These are phyloP conservation scores for Hydrolagus affinis DNA, from an alignment of 2,113 vertebrate species.

Conservation along the genomic window DNA sequence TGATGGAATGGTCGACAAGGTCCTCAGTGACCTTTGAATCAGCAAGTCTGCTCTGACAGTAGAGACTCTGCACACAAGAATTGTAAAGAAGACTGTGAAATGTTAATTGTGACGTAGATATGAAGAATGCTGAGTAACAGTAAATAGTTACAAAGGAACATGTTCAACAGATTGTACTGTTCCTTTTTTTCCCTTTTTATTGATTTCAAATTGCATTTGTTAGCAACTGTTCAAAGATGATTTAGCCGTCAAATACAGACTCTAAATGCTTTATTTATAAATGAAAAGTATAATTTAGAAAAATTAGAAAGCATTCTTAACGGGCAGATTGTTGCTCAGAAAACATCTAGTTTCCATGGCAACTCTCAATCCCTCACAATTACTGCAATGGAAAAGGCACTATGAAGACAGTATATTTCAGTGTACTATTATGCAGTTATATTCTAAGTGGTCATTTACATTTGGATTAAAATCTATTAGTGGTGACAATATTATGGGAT, in stretches of 20 bases:
- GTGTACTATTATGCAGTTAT: background rate
- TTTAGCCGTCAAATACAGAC: too few relatives aligned
- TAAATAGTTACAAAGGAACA: background rate
- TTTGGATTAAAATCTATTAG: background rate
- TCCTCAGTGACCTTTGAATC: constrained; percentile 9
- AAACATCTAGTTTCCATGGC: background rate
- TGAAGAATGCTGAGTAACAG: background rate
- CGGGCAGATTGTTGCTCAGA: background rate
- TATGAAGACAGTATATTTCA: background rate
- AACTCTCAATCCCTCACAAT: background rate
- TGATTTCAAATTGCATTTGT: background rate
- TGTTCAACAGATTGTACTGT: background rate
- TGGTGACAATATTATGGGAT: too few relatives aligned
- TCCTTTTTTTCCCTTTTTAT: background rate
- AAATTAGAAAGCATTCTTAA: background rate
- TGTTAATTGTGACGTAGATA: background rate
- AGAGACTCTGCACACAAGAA: background rate
- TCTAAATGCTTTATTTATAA: background rate
- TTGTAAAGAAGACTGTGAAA: background rate
- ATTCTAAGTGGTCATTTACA: background rate
- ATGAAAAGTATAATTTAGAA: background rate
- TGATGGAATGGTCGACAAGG: background rate
- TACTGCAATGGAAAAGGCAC: background rate
- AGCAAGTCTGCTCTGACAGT: too few relatives aligned
- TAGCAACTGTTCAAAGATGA: background rate